Percentiles rank a stretch among this genome's conserved stretches.
Conservation (phyloP, 2,888 invertebrate species). For the Parasteatoda lunata region DNA sequence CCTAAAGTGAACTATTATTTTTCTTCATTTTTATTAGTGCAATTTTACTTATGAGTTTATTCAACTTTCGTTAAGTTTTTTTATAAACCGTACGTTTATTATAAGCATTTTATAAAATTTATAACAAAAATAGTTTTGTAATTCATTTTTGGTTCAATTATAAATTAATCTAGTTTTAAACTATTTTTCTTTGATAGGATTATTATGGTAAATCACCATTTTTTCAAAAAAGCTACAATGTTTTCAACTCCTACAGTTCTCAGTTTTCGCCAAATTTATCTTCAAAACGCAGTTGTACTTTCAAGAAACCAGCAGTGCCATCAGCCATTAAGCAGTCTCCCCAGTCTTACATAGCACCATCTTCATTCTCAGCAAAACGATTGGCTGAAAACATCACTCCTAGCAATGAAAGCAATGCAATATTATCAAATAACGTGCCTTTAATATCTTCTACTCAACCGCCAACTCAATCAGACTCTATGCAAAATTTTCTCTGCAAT, state of each 20-base stretch:
- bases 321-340: slow-evolving; percentile 29
- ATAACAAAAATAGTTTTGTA: no score
- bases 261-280: slow-evolving; percentile 16
- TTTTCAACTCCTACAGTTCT: slow-evolving; percentile 19
- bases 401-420: slow-evolving; percentile 12
- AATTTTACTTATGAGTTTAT: no score
- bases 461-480: slow-evolving; percentile 29
- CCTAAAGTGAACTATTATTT: no score
- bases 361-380: slow-evolving; percentile 33
- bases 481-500: slow-evolving; percentile 47
- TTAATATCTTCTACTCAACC: slow-evolving; percentile 50
- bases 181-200: slow-evolving; percentile 19
- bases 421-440: slow-evolving; percentile 53
- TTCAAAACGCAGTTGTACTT: slow-evolving; percentile 14
- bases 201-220: slow-evolving; percentile 10
- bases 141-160: background rate
- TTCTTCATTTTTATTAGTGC: no score
- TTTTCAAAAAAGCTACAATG: slow-evolving; percentile 21
- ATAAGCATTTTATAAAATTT: no score
- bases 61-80: no score
- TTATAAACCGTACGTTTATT: no score
- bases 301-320: slow-evolving; percentile 28
- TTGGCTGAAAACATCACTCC: slow-evolving; percentile 43
- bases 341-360: slow-evolving; percentile 10
- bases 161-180: background rate